A percentile compares a stretch with the other conserved stretches of the same genome.
Evolutionary conservation across 2,113 vertebrate genomes (phyloP).

Genomic region (Nycticorax nycticorax): DNA sequence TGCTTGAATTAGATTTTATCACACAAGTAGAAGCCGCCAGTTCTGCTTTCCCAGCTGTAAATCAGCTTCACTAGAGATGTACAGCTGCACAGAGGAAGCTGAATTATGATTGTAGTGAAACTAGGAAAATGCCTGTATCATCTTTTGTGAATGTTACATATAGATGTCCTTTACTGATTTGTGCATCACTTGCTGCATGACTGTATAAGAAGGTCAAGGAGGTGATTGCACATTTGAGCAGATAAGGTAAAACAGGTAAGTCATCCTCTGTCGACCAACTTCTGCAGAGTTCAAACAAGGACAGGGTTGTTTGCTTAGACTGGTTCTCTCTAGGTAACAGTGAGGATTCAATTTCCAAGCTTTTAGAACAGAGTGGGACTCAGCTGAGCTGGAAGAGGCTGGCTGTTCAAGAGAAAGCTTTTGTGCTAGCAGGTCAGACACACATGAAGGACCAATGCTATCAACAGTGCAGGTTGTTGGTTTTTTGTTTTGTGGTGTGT

Average conservation of each 20-base stretch:
- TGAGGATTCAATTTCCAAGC: neutral
- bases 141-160: neutral
- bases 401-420: neutral
- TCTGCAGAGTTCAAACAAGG: neutral
- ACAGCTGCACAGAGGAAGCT: neutral
- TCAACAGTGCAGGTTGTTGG: neutral
- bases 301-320: neutral
- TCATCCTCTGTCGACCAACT: neutral
- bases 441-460: neutral
- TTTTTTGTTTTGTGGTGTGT: no score
- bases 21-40: neutral
- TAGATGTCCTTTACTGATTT: neutral
- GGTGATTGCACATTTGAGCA: neutral
- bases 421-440: neutral
- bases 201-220: neutral
- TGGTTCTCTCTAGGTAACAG: neutral
- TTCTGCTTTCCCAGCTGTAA: constrained; percentile 18
- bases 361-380: neutral
- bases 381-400: neutral
- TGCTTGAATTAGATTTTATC: neutral
- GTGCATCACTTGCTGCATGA: neutral
- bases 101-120: neutral
- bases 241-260: neutral
- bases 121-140: neutral
- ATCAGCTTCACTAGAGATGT: neutral